phyloP scores from a whole-genome alignment of 2,888 invertebrate genomes.

The Agrochola lychnidis region DNA sequence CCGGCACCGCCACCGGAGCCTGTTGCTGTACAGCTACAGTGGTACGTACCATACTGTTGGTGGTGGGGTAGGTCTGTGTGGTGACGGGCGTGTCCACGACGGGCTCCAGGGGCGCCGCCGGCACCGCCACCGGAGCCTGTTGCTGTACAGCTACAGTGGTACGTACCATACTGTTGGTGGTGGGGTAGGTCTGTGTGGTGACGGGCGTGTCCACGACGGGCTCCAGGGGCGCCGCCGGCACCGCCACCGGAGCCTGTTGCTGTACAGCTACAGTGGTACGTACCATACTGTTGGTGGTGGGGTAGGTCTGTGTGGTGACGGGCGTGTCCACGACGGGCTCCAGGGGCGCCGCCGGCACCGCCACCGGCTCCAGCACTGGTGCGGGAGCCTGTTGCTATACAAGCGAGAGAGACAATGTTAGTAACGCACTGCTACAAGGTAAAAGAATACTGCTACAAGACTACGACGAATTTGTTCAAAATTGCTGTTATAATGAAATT shows the following conservation, averaged over 20 bases:
- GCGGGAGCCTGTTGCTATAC: not conserved
- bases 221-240: not conserved
- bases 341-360: constrained; percentile 82
- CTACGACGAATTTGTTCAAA: too few relatives aligned
- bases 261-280: constrained; percentile 5
- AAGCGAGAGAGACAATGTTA: too few relatives aligned
- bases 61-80: constrained; percentile 43
- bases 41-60: constrained; percentile 40
- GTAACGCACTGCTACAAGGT: too few relatives aligned
- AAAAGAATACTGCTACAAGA: too few relatives aligned
- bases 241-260: too few relatives aligned
- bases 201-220: not conserved
- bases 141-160: not conserved
- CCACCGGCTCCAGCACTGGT: not conserved
- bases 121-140: too few relatives aligned
- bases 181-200: constrained; percentile 52
- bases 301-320: constrained; percentile 59
- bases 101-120: too few relatives aligned
- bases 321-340: constrained; percentile 86
- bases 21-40: too few relatives aligned
- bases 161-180: constrained; percentile 54
- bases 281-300: constrained; percentile 58
- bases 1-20: too few relatives aligned
- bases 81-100: too few relatives aligned
- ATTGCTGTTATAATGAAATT: too few relatives aligned